Conservation (phyloP, 2,797 vertebrate genomes). For the Buphagus erythrorhynchus region DNA sequence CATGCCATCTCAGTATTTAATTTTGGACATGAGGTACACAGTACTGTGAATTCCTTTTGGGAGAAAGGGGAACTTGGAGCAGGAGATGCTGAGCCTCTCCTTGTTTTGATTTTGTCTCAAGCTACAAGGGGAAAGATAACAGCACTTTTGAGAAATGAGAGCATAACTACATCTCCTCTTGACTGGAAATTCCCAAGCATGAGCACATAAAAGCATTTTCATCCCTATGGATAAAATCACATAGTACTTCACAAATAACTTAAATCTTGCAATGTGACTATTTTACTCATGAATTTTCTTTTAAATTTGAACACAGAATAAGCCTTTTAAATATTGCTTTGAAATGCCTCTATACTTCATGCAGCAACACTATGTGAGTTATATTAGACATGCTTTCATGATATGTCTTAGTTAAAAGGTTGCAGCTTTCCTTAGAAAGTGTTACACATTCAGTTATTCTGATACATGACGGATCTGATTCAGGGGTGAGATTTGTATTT, state of each 20-base stretch:
- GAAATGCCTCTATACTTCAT: neutral
- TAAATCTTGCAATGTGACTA: neutral
- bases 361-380: accelerated
- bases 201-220: neutral
- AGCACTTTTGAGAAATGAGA: neutral
- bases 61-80: neutral
- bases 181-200: neutral
- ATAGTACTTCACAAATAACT: neutral
- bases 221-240: neutral
- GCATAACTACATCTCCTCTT: neutral
- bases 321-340: neutral
- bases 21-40: neutral
- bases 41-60: neutral
- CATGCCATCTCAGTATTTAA: neutral
- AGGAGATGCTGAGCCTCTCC: neutral
- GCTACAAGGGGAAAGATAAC: neutral
- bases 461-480: neutral
- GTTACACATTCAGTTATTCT: neutral
- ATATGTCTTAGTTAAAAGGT: neutral
- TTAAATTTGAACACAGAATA: neutral
- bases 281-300: neutral
- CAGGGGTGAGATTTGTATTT: neutral
- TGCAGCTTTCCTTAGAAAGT: neutral
- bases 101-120: neutral
- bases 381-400: neutral